These are phyloP conservation scores for Amblyjoppa fuscipennis DNA, from an alignment of 2,888 invertebrate species.

Conservation along the genomic window DNA sequence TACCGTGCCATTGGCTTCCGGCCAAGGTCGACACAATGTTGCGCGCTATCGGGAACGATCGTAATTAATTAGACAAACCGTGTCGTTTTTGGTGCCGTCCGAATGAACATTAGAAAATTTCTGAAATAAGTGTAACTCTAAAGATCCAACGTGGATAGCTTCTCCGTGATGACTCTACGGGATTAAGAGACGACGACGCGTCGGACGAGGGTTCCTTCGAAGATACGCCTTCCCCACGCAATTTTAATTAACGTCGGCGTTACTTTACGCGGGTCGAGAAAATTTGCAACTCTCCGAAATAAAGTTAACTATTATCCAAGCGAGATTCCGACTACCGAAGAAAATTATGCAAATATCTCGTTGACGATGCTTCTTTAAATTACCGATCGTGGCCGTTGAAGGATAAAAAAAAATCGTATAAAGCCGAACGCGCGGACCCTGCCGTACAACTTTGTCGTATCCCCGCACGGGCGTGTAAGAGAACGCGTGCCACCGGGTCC, in stretches of 20 bases:
- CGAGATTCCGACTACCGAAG: neutral
- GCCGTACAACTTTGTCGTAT: neutral
- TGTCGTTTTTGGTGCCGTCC: constrained; percentile 45
- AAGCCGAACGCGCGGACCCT: neutral
- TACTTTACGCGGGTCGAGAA: constrained; percentile 16
- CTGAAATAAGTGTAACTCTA: constrained; percentile 6
- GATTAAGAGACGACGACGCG: constrained; percentile 12
- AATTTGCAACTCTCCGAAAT: constrained; percentile 11
- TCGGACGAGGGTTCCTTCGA: constrained; percentile 5
- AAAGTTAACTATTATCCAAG: constrained; percentile 23
- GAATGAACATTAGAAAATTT: constrained; percentile 40
- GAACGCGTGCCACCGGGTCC: constrained; percentile 61
- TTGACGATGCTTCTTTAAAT: constrained; percentile 59
- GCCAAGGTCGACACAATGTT: constrained; percentile 68
- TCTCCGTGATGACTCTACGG: neutral
- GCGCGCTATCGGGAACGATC: constrained; percentile 63
- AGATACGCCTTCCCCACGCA: constrained; percentile 28
- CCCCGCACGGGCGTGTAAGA: constrained; percentile 38
- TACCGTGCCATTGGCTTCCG: constrained; percentile 64
- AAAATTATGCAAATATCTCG: constrained; percentile 19
- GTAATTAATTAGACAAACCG: constrained; percentile 68
- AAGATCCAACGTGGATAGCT: constrained; percentile 25
- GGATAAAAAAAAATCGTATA: constrained; percentile 15
- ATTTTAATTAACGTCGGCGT: constrained; percentile 58
- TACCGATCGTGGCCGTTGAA: constrained; percentile 48